A percentile compares a stretch with the other conserved stretches of the same genome.
Conservation (phyloP, 1,140 invertebrate species). For the Dryas iulia region DNA sequence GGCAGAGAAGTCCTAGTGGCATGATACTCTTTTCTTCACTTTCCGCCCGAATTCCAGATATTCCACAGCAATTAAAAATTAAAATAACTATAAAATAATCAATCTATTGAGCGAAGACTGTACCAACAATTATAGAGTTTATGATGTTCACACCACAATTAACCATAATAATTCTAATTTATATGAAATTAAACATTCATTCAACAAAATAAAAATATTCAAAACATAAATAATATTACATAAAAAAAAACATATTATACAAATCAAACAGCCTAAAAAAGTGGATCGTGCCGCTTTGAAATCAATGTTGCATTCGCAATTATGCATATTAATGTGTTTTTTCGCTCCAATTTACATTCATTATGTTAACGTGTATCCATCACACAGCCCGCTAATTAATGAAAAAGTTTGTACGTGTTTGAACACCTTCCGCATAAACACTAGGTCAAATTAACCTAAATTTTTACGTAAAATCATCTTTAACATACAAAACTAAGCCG, state of each 20-base stretch:
- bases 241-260: not conserved
- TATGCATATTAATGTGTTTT: constrained; percentile 20
- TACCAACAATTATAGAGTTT: no score
- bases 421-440: constrained; percentile 22
- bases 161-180: no score
- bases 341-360: constrained; percentile 26
- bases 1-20: no score
- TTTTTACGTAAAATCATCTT: not conserved
- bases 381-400: constrained; percentile 22
- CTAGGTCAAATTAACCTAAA: constrained; percentile 13
- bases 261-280: constrained; percentile 1
- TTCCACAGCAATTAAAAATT: no score
- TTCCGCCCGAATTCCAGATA: no score
- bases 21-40: no score
- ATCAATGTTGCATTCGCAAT: constrained; percentile 2
- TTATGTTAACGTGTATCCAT: constrained; percentile 21
- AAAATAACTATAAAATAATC: no score
- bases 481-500: not conserved
- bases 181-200: no score
- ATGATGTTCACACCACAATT: no score
- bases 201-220: not conserved
- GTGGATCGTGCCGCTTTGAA: not conserved
- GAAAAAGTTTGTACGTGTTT: constrained; percentile 17
- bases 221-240: not conserved
- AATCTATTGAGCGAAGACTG: no score